Conservation (phyloP, 64 coral and sea anemone genomes). For the Pocillopora verrucosa region DNA sequence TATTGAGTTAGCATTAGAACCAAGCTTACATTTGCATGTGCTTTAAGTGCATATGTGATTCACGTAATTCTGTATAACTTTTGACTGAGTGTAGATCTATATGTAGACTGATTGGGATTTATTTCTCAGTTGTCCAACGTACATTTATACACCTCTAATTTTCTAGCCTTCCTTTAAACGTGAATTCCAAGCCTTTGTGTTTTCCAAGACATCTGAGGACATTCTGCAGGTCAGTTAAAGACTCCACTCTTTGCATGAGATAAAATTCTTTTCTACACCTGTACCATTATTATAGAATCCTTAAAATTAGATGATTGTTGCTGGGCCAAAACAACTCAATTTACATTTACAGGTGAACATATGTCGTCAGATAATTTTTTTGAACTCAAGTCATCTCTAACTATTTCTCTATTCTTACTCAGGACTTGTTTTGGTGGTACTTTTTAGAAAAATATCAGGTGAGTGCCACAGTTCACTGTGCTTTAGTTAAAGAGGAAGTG, state of each 20-base stretch:
- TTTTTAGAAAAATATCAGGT: conserved; percentile 99
- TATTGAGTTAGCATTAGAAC: too few species aligned
- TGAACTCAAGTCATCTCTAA: background rate
- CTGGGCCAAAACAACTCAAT: too few species aligned
- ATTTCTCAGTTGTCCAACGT: background rate
- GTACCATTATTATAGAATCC: too few species aligned
- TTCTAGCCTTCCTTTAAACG: conserved; percentile 71
- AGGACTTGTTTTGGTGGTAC: conserved; percentile 99
- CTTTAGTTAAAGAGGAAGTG: too few species aligned
- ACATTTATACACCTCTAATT: background rate
- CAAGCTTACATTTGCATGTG: too few species aligned
- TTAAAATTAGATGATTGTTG: too few species aligned
- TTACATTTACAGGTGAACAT: too few species aligned
- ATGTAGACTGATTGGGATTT: too few species aligned
- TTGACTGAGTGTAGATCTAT: too few species aligned
- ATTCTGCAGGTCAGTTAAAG: conserved; percentile 75
- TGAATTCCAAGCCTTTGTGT: conserved; percentile 67
- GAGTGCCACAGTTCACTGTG: background rate
- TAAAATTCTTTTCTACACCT: too few species aligned
- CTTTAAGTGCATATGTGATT: too few species aligned
- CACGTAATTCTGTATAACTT: too few species aligned
- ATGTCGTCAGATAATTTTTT: background rate
- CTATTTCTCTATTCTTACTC: background rate
- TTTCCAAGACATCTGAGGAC: conserved; percentile 79
- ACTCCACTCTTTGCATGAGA: background rate